These are phyloP conservation scores for Lutjanus campechanus DNA, from an alignment of 2,797 vertebrate genomes.

Conservation along the genomic window DNA sequence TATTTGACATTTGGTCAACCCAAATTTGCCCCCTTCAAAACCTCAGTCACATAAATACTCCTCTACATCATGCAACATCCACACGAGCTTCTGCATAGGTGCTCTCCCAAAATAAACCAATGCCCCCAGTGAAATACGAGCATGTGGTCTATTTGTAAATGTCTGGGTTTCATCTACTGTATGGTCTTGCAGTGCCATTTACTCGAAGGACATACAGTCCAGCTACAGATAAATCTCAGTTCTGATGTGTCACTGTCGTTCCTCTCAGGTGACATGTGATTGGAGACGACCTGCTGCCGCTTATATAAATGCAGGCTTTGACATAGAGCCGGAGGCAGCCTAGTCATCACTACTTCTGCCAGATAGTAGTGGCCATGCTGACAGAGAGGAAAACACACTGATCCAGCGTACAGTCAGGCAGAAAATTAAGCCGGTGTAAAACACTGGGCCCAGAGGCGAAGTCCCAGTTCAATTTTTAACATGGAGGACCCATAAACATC, in stretches of 20 bases:
- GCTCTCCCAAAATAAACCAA: constrained; percentile 44
- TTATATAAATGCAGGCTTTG: constrained; percentile 43
- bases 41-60: neutral
- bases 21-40: neutral
- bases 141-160: neutral
- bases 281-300: constrained; percentile 20
- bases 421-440: constrained; percentile 37
- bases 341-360: constrained; percentile 44
- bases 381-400: constrained; percentile 25
- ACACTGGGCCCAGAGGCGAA: neutral
- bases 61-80: constrained; percentile 1
- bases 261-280: constrained; percentile 19
- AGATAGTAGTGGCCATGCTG: constrained; percentile 32
- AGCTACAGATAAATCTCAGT: neutral
- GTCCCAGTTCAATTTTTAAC: constrained; percentile 53
- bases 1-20: neutral
- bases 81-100: neutral
- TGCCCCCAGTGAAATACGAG: constrained; percentile 21
- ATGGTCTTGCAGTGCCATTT: neutral
- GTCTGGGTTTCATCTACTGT: constrained; percentile 2
- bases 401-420: constrained; percentile 32
- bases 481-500: constrained; percentile 31
- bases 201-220: neutral
- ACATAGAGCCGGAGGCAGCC: constrained; percentile 31
- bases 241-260: constrained; percentile 27